Evolutionary conservation across 2,888 invertebrate genomes (phyloP).

Genomic region (Thysanoteuthis rhombus): DNA sequence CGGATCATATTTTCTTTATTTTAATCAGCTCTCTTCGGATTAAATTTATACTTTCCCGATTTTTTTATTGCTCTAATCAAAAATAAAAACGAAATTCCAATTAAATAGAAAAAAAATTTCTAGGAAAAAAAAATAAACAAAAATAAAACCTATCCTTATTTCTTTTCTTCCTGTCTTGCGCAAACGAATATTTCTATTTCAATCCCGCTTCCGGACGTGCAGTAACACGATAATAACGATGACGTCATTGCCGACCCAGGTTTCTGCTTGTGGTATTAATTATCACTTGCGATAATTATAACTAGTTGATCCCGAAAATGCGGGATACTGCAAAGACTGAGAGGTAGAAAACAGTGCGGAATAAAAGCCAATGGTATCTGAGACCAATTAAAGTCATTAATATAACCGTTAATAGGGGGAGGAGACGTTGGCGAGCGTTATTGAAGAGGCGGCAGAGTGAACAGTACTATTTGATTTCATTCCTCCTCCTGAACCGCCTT

Average conservation of each 20-base stretch:
- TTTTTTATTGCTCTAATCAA: neutral
- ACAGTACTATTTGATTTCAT: neutral
- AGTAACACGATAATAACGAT: neutral
- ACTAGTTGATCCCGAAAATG: neutral
- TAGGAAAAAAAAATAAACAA: neutral
- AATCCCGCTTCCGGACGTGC: neutral
- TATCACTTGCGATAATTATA: neutral
- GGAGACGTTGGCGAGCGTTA: neutral
- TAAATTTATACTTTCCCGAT: neutral
- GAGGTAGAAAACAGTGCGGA: neutral
- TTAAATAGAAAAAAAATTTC: neutral
- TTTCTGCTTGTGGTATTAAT: neutral
- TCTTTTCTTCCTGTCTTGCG: neutral
- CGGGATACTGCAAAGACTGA: neutral
- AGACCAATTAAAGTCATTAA: neutral
- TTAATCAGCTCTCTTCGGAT: neutral
- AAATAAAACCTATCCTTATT: neutral
- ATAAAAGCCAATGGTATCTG: neutral
- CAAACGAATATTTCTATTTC: neutral
- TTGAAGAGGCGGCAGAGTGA: neutral
- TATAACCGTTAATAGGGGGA: neutral
- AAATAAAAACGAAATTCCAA: neutral
- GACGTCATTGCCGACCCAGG: neutral
- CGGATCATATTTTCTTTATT: neutral
- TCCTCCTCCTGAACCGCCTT: neutral